Evolutionary conservation across 1,140 invertebrate species (phyloP).

Genomic region (Olivierus martensii): DNA sequence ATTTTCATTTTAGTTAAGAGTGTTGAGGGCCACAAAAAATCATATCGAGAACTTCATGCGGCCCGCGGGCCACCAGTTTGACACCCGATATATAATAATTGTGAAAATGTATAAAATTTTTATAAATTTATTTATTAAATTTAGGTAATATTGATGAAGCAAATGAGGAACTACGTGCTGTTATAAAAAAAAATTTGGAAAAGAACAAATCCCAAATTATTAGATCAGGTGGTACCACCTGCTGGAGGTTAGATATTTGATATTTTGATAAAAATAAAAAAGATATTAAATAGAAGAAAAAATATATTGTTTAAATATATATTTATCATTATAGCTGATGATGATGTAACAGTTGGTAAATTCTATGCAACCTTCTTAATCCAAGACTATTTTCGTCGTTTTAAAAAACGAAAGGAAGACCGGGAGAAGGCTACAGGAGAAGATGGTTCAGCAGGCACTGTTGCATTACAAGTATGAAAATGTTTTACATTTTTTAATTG

Average conservation of each 20-base stretch:
- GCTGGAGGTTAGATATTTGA: constrained; percentile 33
- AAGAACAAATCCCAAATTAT: constrained; percentile 79
- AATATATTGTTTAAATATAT: neutral
- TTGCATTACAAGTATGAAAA: constrained; percentile 28
- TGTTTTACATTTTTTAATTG: no score
- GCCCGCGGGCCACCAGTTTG: no score
- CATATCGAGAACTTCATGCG: no score
- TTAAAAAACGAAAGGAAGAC: constrained; percentile 94
- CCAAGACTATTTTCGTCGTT: constrained; percentile 97
- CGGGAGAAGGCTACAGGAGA: constrained; percentile 53
- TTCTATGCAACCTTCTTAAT: constrained; percentile 99
- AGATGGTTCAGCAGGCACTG: constrained; percentile 32
- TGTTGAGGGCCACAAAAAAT: no score
- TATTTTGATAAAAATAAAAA: neutral
- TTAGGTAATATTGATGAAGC: constrained; percentile 87
- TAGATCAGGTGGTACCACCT: constrained; percentile 97
- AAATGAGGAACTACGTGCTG: constrained; percentile 84
- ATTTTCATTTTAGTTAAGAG: no score
- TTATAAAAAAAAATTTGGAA: constrained; percentile 99
- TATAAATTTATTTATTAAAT: no score
- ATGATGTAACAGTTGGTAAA: constrained; percentile 99
- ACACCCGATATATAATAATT: no score
- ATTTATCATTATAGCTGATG: constrained; percentile 48
- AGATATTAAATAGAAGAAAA: neutral
- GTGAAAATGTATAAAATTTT: no score